phyloP scores from a whole-genome alignment of 1,140 invertebrate species.

The Diabrotica undecimpunctata region DNA sequence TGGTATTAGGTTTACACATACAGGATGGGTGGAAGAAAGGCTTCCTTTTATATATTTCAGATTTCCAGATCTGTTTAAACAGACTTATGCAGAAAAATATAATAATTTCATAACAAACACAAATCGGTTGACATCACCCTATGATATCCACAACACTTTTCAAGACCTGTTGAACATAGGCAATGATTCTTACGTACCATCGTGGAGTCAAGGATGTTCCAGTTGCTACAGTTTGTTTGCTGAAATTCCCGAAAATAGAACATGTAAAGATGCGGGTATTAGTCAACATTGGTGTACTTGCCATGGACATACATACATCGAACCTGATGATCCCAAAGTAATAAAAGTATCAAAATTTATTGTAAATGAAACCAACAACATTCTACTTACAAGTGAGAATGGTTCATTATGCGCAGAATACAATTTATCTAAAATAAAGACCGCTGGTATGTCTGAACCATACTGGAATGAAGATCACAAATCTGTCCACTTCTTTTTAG shows the following conservation, averaged over 20 bases:
- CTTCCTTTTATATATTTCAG: slow-evolving; percentile 74
- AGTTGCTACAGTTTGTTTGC: slow-evolving; percentile 66
- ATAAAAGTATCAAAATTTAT: slow-evolving; percentile 48
- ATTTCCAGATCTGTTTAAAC: slow-evolving; percentile 64
- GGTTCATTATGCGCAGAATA: not conserved
- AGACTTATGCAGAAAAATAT: slow-evolving; percentile 53
- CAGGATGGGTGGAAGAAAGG: slow-evolving; percentile 79
- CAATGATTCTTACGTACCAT: slow-evolving; percentile 45
- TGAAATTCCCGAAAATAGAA: slow-evolving; percentile 60
- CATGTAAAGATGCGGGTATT: slow-evolving; percentile 68
- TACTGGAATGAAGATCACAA: slow-evolving; percentile 6
- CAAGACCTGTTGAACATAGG: slow-evolving; percentile 47
- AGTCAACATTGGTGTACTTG: slow-evolving; percentile 77
- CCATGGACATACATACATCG: slow-evolving; percentile 49
- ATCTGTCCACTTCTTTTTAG: slow-evolving; percentile 32
- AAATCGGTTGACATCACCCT: slow-evolving; percentile 65
- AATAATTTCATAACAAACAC: slow-evolving; percentile 63
- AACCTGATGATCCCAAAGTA: slow-evolving; percentile 48
- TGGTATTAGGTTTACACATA: slow-evolving; percentile 61
- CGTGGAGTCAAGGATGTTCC: slow-evolving; percentile 54
- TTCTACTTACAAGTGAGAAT: slow-evolving; percentile 29
- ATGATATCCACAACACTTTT: slow-evolving; percentile 67
- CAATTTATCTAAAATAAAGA: slow-evolving; percentile 32
- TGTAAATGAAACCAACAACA: slow-evolving; percentile 45
- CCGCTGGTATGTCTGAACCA: slow-evolving; percentile 7